phyloP scores from a whole-genome alignment of 2,113 vertebrate species.

The Axis porcinus region DNA sequence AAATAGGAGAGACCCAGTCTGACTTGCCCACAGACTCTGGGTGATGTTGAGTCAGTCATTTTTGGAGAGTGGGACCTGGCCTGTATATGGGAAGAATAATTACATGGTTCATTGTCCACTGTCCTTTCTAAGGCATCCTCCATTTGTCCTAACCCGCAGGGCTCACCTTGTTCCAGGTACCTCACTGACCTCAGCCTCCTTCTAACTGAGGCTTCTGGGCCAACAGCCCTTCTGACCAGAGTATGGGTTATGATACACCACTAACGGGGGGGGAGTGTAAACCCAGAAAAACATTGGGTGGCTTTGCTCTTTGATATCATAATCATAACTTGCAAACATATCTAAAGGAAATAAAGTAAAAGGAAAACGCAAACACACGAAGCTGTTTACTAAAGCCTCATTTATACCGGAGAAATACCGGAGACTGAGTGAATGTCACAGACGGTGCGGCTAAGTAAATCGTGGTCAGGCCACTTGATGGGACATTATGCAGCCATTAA shows the following conservation, averaged over 20 bases:
- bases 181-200: accelerated
- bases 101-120: background rate
- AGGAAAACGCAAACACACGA: background rate
- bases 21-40: background rate
- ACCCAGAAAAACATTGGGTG: background rate
- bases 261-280: background rate
- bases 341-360: background rate
- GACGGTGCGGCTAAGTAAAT: conserved; percentile 7
- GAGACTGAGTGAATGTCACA: background rate
- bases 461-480: background rate
- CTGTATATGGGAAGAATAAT: background rate
- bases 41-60: background rate
- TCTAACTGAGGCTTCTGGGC: background rate
- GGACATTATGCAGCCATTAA: conserved; percentile 47
- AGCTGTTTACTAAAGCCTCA: background rate
- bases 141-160: background rate
- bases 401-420: background rate
- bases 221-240: background rate
- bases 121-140: background rate
- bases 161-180: background rate
- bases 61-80: background rate
- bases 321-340: background rate
- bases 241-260: accelerated
- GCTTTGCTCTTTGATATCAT: background rate
- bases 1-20: background rate